Evolutionary conservation across 2,888 invertebrate species (phyloP).

Genomic region (Bellardia bayeri): DNA sequence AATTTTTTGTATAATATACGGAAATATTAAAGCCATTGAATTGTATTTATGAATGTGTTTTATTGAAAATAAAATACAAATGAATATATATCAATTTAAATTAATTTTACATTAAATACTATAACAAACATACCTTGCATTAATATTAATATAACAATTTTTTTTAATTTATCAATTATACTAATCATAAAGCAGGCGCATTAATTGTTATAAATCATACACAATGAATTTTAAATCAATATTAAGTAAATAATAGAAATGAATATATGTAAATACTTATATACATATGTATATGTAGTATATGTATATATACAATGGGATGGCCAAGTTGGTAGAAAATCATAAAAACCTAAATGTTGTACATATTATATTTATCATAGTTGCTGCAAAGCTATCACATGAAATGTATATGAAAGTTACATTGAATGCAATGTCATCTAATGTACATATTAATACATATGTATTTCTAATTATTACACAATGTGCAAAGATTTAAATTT

Average conservation of each 20-base stretch:
- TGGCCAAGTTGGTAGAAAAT: too few relatives aligned
- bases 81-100: not conserved
- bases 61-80: too few relatives aligned
- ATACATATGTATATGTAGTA: not conserved
- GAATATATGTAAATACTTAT: not conserved
- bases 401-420: too few relatives aligned
- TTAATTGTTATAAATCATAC: slow-evolving; percentile 55
- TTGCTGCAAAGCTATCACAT: too few relatives aligned
- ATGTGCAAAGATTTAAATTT: slow-evolving; percentile 17
- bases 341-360: too few relatives aligned
- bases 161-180: slow-evolving; percentile 38
- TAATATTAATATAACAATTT: slow-evolving; percentile 35
- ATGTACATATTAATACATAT: not conserved
- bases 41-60: too few relatives aligned
- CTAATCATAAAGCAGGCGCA: slow-evolving; percentile 39
- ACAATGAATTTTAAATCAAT: slow-evolving; percentile 20
- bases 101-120: not conserved
- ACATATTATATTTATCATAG: too few relatives aligned
- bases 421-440: not conserved
- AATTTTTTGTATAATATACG: too few relatives aligned
- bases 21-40: too few relatives aligned
- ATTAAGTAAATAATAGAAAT: slow-evolving; percentile 16
- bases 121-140: not conserved
- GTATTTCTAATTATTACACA: slow-evolving; percentile 42
- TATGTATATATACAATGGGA: not conserved